Conservation (phyloP, 2,888 invertebrate species). For the Agapostemon virescens region DNA sequence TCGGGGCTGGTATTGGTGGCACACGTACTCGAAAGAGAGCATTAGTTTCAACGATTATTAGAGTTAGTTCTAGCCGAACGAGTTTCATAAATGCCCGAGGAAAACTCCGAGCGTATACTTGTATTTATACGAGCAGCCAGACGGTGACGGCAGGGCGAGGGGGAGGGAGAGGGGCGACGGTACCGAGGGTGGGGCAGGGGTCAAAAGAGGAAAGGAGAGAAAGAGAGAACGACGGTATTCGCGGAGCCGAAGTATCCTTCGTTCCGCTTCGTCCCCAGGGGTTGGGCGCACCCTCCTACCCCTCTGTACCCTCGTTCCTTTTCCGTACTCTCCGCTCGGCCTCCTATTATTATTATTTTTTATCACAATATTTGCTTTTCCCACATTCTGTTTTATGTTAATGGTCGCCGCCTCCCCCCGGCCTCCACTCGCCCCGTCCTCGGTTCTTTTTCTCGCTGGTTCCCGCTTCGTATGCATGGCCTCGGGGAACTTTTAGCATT, state of each 20-base stretch:
- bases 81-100: conserved; percentile 78
- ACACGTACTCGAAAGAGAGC: conserved; percentile 72
- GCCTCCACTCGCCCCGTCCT: conserved; percentile 48
- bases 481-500: conserved; percentile 78
- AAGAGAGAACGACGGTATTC: conserved; percentile 60
- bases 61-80: conserved; percentile 79
- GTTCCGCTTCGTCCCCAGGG: conserved; percentile 65
- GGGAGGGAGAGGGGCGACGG: background rate
- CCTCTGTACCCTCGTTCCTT: conserved; percentile 47
- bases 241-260: conserved; percentile 66
- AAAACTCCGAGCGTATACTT: conserved; percentile 71
- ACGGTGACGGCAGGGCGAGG: conserved; percentile 21
- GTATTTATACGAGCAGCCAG: conserved; percentile 70
- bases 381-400: conserved; percentile 75
- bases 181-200: conserved; percentile 6
- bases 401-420: conserved; percentile 68
- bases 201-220: conserved; percentile 27
- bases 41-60: conserved; percentile 80
- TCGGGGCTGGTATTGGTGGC: conserved; percentile 41
- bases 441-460: conserved; percentile 62
- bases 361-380: conserved; percentile 71
- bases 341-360: conserved; percentile 70
- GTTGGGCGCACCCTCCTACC: conserved; percentile 64
- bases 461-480: conserved; percentile 74
- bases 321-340: conserved; percentile 54